Base-by-base conservation (phyloP, 2,113 vertebrate genomes). In the Clupea harengus region DNA sequence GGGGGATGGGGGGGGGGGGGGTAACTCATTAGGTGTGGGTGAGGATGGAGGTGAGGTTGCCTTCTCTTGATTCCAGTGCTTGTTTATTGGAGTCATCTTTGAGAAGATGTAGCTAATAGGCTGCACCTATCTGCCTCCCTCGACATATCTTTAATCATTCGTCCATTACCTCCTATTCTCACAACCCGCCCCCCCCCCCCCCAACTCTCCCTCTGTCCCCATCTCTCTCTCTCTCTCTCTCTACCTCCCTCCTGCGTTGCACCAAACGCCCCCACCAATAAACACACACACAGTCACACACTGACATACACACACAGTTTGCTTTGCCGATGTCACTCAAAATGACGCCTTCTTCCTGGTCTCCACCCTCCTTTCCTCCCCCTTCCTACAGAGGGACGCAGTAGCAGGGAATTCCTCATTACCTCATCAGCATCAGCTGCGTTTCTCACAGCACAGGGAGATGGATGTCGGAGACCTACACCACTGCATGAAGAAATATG, bases 401-500 rank as follows among this genome's bases (percentile, higher is more conserved):
- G 91, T 89, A 87, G 18, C 93, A 94, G 94, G 95, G 95, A 95
- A 95, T 94, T 95, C 94, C 95, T 94, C 84, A 93, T 94, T 94
- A 94, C 93, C 91, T 94, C 92, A 94, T 89, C 92, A 92, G 89
- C 72, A 32, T 54, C 54, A 22, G 46, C 45, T 81, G 80, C 49
- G 52, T 82, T 18, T 85, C 67, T 47, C 15, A 49, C 22, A 20
- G 72, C n/a, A 82, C 78, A 75, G 44, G 20, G 46, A 84, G 83
- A 84, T 64, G 72, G 82, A 88, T 4, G 67, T 67, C 49, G 47
- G 60, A 45, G 82, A 84, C 18, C 50, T 39, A 17, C 67, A 75
- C 13, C 9, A 39, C 67, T 75, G 67, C 7, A 75, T 39, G 28
- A 8, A 15, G 9, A 75, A 32, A 39, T 4, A 72, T 32, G 1